These are phyloP conservation scores for Ephestia elutella DNA, from an alignment of 1,140 invertebrate species.

Conservation along the genomic window DNA sequence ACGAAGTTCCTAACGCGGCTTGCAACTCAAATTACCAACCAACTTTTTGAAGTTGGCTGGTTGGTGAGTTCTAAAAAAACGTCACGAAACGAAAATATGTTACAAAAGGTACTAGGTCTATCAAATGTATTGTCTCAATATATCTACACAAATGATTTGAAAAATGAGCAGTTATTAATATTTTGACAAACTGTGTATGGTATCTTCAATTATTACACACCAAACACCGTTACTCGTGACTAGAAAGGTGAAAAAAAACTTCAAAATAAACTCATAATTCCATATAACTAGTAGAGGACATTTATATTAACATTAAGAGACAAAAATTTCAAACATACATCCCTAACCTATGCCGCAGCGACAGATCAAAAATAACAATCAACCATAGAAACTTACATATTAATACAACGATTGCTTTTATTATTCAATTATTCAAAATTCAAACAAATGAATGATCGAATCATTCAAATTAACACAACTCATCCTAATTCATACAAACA, in stretches of 20 bases:
- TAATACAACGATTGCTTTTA: constrained; percentile 26
- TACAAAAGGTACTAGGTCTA: too few relatives aligned
- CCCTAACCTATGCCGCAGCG: constrained; percentile 34
- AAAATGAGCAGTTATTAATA: too few relatives aligned
- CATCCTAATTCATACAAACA: not conserved
- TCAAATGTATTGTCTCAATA: too few relatives aligned
- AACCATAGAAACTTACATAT: constrained; percentile 12
- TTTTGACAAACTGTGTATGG: not conserved
- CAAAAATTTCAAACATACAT: constrained; percentile 34
- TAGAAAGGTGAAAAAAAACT: constrained; percentile 59
- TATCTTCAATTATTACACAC: constrained; percentile 37
- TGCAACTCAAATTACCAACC: too few relatives aligned
- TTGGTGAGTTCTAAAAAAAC: too few relatives aligned
- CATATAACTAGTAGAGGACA: constrained; percentile 55
- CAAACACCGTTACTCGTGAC: constrained; percentile 63
- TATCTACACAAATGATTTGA: too few relatives aligned
- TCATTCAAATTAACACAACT: not conserved
- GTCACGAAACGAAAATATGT: too few relatives aligned
- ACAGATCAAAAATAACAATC: constrained; percentile 23
- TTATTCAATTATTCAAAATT: not conserved
- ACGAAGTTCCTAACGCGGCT: too few relatives aligned
- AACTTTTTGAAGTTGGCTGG: too few relatives aligned
- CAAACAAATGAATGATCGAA: not conserved
- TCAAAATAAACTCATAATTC: constrained; percentile 47
- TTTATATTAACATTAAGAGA: constrained; percentile 50